These are phyloP conservation scores for Tragopan temminckii DNA, from an alignment of 2,797 vertebrate genomes.

Conservation along the genomic window DNA sequence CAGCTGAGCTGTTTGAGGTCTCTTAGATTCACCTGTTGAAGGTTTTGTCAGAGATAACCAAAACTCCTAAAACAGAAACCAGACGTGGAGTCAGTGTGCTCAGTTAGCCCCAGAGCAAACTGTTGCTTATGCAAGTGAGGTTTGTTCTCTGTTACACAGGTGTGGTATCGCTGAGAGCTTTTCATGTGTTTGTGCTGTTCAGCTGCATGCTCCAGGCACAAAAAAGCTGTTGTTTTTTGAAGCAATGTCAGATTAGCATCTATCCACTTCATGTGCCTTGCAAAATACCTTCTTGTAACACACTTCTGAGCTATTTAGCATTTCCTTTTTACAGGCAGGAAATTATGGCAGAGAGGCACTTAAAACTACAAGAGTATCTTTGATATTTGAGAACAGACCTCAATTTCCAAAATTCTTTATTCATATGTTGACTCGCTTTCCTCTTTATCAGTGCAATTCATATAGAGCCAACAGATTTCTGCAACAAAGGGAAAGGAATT, in stretches of 20 bases:
- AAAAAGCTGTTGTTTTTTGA: background rate
- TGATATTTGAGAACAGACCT: background rate
- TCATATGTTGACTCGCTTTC: fast-evolving
- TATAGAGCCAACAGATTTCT: background rate
- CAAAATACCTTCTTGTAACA: background rate
- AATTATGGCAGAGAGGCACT: background rate
- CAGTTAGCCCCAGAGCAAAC: background rate
- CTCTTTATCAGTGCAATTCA: background rate
- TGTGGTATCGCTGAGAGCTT: fast-evolving
- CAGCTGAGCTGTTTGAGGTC: background rate
- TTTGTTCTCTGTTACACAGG: background rate
- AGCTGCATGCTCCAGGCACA: background rate
- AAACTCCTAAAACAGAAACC: background rate
- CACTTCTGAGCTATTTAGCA: fast-evolving
- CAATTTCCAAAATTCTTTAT: background rate
- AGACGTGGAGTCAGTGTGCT: fast-evolving
- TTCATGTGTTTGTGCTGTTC: fast-evolving
- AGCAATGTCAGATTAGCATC: background rate
- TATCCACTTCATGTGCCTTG: background rate
- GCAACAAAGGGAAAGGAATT: fast-evolving
- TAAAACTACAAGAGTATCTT: background rate
- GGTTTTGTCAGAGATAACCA: background rate
- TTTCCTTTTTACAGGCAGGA: slow-evolving; percentile 5
- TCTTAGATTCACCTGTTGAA: background rate
- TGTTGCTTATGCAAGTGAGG: fast-evolving